A percentile compares a stretch with the other conserved stretches of the same genome.
Evolutionary conservation across 2,888 invertebrate genomes (phyloP).

Genomic region (Anaspis maculata): DNA sequence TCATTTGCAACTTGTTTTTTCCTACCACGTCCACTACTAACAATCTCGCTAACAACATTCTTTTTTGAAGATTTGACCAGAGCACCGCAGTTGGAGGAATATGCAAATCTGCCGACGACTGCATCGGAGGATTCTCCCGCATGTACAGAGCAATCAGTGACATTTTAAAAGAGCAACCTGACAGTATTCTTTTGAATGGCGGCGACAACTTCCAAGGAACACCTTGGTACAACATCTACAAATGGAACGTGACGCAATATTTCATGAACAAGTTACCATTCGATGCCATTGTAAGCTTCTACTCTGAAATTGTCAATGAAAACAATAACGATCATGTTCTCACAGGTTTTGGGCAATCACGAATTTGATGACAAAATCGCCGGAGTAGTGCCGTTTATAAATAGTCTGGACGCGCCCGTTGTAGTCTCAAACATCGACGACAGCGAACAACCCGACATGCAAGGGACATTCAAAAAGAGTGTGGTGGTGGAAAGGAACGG

Average conservation of each 20-base stretch:
- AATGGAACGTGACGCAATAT: constrained; percentile 33
- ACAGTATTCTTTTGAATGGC: constrained; percentile 50
- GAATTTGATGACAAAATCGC: constrained; percentile 73
- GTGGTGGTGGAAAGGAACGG: constrained; percentile 53
- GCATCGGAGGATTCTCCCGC: constrained; percentile 61
- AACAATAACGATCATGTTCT: too few relatives aligned
- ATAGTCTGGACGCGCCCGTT: constrained; percentile 55
- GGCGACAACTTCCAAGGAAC: constrained; percentile 82
- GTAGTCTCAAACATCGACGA: constrained; percentile 71
- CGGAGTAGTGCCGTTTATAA: constrained; percentile 64
- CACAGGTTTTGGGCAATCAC: constrained; percentile 75
- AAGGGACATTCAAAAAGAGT: constrained; percentile 56
- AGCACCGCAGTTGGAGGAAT: constrained; percentile 48
- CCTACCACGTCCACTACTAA: too few relatives aligned
- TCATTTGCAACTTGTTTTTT: too few relatives aligned
- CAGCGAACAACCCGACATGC: constrained; percentile 54
- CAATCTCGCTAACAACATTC: constrained; percentile 8
- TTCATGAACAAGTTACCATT: constrained; percentile 36
- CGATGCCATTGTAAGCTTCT: constrained; percentile 61
- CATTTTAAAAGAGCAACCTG: constrained; percentile 2
- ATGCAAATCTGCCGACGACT: constrained; percentile 48
- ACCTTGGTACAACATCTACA: constrained; percentile 65
- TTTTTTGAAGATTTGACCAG: constrained; percentile 51
- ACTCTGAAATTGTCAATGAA: constrained; percentile 3
- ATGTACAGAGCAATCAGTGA: constrained; percentile 45